Conservation (phyloP, 2,888 invertebrate genomes). For the Pelosia muscerda region DNA sequence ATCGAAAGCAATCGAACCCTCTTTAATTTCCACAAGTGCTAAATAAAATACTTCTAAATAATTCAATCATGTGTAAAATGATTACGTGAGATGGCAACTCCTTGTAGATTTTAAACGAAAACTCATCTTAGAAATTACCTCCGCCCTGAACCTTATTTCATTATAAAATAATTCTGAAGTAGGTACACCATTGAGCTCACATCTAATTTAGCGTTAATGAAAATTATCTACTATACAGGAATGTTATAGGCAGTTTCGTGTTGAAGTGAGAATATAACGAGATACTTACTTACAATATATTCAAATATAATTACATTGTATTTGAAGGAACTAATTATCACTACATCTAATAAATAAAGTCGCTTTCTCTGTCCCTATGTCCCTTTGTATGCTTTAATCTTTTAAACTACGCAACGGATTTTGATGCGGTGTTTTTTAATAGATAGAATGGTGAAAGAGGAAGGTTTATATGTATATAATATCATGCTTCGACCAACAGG, state of each 20-base stretch:
- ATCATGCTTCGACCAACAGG: no score
- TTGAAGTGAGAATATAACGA: background rate
- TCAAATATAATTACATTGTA: no score
- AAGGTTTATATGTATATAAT: no score
- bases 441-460: no score
- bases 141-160: background rate
- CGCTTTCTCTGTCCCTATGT: no score
- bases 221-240: background rate
- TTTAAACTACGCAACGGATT: no score
- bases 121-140: background rate
- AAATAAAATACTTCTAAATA: background rate
- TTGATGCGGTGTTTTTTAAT: no score
- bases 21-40: background rate
- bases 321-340: no score
- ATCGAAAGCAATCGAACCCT: background rate
- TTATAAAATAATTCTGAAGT: background rate
- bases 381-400: no score
- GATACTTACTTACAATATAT: no score
- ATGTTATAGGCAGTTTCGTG: background rate
- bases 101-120: conserved; percentile 7
- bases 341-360: no score
- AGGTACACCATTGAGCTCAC: background rate
- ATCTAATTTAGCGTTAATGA: background rate
- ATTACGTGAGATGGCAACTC: background rate
- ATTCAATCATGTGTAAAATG: conserved; percentile 1